phyloP scores from a whole-genome alignment of 2,888 invertebrate species.

The Ommatoiulus sabulosus region DNA sequence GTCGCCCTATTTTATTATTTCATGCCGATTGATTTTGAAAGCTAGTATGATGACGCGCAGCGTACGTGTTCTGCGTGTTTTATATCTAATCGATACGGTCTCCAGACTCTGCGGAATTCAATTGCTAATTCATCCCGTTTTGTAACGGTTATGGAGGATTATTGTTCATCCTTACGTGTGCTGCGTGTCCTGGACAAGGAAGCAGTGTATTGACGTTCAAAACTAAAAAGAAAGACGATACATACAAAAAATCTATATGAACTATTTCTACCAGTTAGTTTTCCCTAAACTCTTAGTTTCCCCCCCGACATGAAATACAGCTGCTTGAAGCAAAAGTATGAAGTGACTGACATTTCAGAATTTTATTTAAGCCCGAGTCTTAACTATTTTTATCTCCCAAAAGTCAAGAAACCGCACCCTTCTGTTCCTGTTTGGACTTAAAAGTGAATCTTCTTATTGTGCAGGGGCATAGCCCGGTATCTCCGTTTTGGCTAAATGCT shows the following conservation, averaged over 20 bases:
- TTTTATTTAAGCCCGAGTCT: background rate
- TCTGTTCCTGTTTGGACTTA: background rate
- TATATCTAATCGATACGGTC: conserved; percentile 19
- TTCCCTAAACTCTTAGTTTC: conserved; percentile 5
- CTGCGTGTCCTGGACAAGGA: background rate
- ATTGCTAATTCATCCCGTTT: conserved; percentile 30
- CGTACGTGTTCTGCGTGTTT: background rate
- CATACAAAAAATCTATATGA: background rate
- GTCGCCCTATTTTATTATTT: background rate
- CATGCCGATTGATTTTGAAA: conserved; percentile 23
- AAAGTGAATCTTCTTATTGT: too few species aligned
- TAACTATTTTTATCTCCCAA: conserved; percentile 12
- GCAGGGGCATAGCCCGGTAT: too few species aligned
- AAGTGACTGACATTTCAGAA: background rate
- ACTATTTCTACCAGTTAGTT: background rate
- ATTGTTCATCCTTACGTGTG: background rate
- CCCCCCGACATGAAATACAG: background rate
- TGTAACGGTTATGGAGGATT: background rate
- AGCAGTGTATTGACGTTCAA: background rate
- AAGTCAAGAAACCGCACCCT: background rate
- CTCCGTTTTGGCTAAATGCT: too few species aligned
- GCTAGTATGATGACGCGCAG: conserved; percentile 8
- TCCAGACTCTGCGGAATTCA: background rate
- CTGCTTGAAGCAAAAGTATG: background rate
- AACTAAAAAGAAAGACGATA: background rate